Conservation (phyloP, 2,888 invertebrate species). For the Netelia inedita region DNA sequence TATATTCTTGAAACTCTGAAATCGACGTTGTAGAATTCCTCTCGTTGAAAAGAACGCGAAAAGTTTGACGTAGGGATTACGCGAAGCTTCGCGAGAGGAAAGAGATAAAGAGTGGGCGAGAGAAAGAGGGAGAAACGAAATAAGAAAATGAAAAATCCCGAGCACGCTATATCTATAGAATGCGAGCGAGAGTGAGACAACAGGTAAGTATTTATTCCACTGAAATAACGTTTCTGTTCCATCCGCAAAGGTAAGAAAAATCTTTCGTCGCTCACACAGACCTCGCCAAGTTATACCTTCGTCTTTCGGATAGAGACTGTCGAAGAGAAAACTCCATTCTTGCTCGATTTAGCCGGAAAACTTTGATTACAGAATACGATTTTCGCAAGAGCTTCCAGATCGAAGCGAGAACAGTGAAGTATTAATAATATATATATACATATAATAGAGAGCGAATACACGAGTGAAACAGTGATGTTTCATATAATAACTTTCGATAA, state of each 20-base stretch:
- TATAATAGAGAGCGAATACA: neutral
- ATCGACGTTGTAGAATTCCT: conserved; percentile 64
- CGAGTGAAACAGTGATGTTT: neutral
- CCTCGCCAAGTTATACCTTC: conserved; percentile 36
- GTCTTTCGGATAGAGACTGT: conserved; percentile 37
- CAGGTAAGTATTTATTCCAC: conserved; percentile 67
- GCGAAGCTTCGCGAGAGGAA: conserved; percentile 53
- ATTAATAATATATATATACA: conserved; percentile 1
- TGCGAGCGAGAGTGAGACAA: conserved; percentile 17
- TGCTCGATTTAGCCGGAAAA: conserved; percentile 60
- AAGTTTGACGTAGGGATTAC: conserved; percentile 71
- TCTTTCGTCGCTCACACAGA: conserved; percentile 58
- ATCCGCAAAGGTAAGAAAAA: conserved; percentile 63
- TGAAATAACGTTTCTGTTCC: conserved; percentile 70
- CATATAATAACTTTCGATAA: conserved; percentile 48
- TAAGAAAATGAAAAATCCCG: conserved; percentile 43
- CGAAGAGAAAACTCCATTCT: conserved; percentile 37
- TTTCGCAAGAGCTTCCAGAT: conserved; percentile 26
- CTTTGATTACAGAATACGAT: conserved; percentile 57
- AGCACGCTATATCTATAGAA: conserved; percentile 4
- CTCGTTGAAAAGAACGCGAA: conserved; percentile 67
- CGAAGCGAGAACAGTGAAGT: conserved; percentile 38
- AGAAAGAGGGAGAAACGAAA: conserved; percentile 17
- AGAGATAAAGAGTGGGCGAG: conserved; percentile 16
- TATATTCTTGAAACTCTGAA: conserved; percentile 41